Evolutionary conservation across 2,888 invertebrate species (phyloP).

Genomic region (Tenthredo mesomela): DNA sequence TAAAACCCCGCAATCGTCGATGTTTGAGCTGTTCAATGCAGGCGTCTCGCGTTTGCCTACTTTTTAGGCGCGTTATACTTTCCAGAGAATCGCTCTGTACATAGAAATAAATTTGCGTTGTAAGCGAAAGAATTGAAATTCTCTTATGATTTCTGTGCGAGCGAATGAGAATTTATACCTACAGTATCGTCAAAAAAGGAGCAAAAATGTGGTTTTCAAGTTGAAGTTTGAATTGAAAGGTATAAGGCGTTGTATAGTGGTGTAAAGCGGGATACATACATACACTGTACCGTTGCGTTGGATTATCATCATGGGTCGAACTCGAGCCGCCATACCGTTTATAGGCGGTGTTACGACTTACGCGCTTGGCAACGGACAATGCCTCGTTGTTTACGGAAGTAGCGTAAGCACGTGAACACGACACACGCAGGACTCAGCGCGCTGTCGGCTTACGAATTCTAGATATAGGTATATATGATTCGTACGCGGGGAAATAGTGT

Average conservation of each 20-base stretch:
- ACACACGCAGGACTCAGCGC: not conserved
- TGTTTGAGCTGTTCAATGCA: no score
- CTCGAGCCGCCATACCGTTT: slow-evolving; percentile 53
- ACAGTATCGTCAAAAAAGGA: not conserved
- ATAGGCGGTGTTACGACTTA: slow-evolving; percentile 52
- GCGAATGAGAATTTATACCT: not conserved
- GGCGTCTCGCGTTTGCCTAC: no score
- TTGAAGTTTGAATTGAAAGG: not conserved
- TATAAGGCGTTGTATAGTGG: not conserved
- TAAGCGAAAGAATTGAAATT: not conserved
- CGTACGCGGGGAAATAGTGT: not conserved
- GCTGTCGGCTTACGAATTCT: not conserved
- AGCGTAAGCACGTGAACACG: slow-evolving; percentile 41
- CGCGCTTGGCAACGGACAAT: slow-evolving; percentile 57
- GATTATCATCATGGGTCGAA: slow-evolving; percentile 31
- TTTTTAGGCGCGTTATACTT: no score
- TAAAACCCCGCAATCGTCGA: no score
- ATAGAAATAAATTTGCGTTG: not conserved
- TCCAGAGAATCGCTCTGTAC: no score
- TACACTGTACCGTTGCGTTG: not conserved
- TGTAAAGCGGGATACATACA: not conserved
- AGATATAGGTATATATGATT: not conserved
- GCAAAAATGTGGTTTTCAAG: not conserved
- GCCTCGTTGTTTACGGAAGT: slow-evolving; percentile 64
- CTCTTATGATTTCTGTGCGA: not conserved